phyloP scores from a whole-genome alignment of 2,888 invertebrate genomes.

The Ypsolopha scabrella region DNA sequence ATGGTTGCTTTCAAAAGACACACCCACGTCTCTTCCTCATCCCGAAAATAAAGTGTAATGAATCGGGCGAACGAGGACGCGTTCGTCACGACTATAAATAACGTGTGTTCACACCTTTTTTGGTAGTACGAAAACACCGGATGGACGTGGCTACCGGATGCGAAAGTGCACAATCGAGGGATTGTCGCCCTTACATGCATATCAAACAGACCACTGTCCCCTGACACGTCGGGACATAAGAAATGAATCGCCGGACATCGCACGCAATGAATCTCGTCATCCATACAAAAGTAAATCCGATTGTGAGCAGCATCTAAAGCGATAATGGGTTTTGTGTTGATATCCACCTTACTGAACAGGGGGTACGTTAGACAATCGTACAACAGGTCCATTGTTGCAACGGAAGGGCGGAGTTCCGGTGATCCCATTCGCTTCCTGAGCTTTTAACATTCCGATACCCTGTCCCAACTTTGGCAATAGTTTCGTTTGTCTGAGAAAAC shows the following conservation, averaged over 20 bases:
- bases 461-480: constrained; percentile 7
- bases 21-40: constrained; percentile 39
- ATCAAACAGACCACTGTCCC: constrained; percentile 19
- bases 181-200: constrained; percentile 31
- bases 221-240: constrained; percentile 19
- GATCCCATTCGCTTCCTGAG: constrained; percentile 27
- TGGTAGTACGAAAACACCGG: constrained; percentile 64
- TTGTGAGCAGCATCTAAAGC: constrained; percentile 29
- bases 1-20: constrained; percentile 19
- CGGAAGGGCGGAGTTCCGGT: constrained; percentile 18
- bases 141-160: constrained; percentile 56
- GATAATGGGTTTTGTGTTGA: constrained; percentile 25
- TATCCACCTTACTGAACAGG: constrained; percentile 22
- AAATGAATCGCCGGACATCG: constrained; percentile 49
- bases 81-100: constrained; percentile 64
- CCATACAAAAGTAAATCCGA: constrained; percentile 45
- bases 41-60: constrained; percentile 47
- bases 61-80: constrained; percentile 27
- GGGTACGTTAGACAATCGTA: constrained; percentile 18
- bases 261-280: constrained; percentile 22
- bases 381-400: constrained; percentile 31
- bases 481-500: constrained; percentile 56
- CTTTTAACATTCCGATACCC: constrained; percentile 13
- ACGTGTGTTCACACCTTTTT: constrained; percentile 64
- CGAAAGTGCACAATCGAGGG: constrained; percentile 45